phyloP scores from a whole-genome alignment of 1,140 invertebrate genomes.

The Doryteuthis pealeii region DNA sequence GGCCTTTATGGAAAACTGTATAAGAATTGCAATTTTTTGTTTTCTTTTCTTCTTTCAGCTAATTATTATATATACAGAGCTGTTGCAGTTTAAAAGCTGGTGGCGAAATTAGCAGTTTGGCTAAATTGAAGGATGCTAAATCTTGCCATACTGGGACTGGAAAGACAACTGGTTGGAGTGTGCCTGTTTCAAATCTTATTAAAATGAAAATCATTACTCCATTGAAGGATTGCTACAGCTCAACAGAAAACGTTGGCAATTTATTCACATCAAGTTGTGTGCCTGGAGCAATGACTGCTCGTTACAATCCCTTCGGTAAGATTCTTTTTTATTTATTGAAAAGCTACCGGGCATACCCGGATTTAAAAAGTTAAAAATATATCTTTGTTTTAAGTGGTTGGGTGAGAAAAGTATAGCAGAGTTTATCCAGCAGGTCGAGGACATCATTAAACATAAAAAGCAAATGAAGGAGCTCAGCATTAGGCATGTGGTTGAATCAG shows the following conservation, averaged over 20 bases:
- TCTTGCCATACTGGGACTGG: constrained; percentile 90
- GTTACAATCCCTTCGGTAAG: constrained; percentile 77
- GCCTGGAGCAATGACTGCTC: constrained; percentile 83
- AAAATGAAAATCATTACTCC: constrained; percentile 67
- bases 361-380: too few relatives aligned
- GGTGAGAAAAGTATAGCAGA: too few relatives aligned
- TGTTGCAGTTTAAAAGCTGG: constrained; percentile 17
- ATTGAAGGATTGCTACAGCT: constrained; percentile 83
- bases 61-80: constrained; percentile 21
- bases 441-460: too few relatives aligned
- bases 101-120: constrained; percentile 10
- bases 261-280: constrained; percentile 89
- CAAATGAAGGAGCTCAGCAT: too few relatives aligned
- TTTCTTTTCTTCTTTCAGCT: background rate
- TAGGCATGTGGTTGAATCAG: too few relatives aligned
- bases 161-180: constrained; percentile 89
- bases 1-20: too few relatives aligned
- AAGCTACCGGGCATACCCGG: too few relatives aligned
- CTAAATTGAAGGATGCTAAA: constrained; percentile 26
- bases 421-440: too few relatives aligned
- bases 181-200: constrained; percentile 86
- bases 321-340: too few relatives aligned
- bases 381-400: too few relatives aligned
- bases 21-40: too few relatives aligned
- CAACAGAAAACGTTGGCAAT: constrained; percentile 84